Percentiles rank a stretch among this genome's conserved stretches.
phyloP scores from a whole-genome alignment of 1,140 invertebrate species.

The Drosophila fuyamai region DNA sequence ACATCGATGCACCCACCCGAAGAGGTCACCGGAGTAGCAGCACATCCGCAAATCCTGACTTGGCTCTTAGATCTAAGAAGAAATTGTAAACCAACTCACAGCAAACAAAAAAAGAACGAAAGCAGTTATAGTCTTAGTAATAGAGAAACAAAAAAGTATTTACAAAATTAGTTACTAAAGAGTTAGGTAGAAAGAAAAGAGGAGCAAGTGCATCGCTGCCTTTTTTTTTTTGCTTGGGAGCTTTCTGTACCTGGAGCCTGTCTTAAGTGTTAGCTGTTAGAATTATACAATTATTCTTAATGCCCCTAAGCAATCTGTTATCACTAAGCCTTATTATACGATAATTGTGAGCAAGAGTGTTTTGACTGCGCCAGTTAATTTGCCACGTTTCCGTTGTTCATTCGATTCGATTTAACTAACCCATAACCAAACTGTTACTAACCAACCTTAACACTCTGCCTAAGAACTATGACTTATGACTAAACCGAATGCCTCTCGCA shows the following conservation, averaged over 20 bases:
- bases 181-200: not conserved
- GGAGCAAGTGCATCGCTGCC: slow-evolving; percentile 4
- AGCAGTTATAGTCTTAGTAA: not conserved
- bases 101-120: not conserved
- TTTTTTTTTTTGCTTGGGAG: not conserved
- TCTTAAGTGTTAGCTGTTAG: slow-evolving; percentile 15
- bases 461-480: slow-evolving; percentile 22
- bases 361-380: slow-evolving; percentile 75
- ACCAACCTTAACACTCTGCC: slow-evolving; percentile 17
- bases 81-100: slow-evolving; percentile 42
- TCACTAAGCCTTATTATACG: slow-evolving; percentile 14
- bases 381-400: slow-evolving; percentile 12
- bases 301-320: slow-evolving; percentile 30
- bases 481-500: slow-evolving; percentile 11
- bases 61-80: slow-evolving; percentile 70
- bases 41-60: slow-evolving; percentile 22
- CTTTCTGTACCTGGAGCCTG: slow-evolving; percentile 17
- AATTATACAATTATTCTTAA: slow-evolving; percentile 7
- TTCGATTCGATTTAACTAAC: slow-evolving; percentile 23
- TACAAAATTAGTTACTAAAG: not conserved
- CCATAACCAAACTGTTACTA: slow-evolving; percentile 35
- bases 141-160: not conserved
- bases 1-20: slow-evolving; percentile 73
- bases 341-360: slow-evolving; percentile 18
- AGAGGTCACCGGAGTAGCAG: slow-evolving; percentile 12